Base-by-base conservation (phyloP, 2,888 invertebrate genomes). In the Caenorhabditis sinica region DNA sequence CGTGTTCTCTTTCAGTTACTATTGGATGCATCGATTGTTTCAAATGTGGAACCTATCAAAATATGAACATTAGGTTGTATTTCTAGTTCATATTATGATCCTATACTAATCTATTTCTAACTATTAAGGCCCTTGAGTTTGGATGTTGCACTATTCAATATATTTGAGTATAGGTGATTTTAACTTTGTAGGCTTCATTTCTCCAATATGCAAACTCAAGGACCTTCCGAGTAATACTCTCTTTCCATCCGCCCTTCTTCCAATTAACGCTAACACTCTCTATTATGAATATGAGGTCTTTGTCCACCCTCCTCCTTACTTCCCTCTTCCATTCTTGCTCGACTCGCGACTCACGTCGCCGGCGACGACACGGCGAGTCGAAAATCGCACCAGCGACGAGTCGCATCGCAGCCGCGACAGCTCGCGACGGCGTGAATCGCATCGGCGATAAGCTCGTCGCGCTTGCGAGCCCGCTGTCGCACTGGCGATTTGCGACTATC, bases 391-490 rank as follows among this genome's bases (percentile, higher is more conserved):
- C 40, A 28, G 60, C 66, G 23, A n/a, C 74, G n/a, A 4, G 36
- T 49, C 8, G 17, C 49, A 25, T 66, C 75, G 75, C 66, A 20
- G 56, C 9, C 40, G 76, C 76, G 76, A 69, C 49, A 25, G 23
- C 33, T 53, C 40, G 60, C 66, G 23, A n/a, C 74, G n/a, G 3
- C 51, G 61, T 20, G 17, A 61, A 25, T 66, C 75, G 75, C 66
- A 20, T 56, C 9, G 36, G 76, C 76, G 76, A 69, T 33, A 25
- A 3, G n/a, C 40, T 5, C 15, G 28, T 43, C 60, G 60, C 72
- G n/a, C 13, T 25, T 45, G 72, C 60, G 49, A 63, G 13, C 5
- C 6, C 9, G 23, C 8, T 20, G 36, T 58, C 53, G 71, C 53
- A 15, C 5, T n/a, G 40, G 75, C 75, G 75, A 75, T 1, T 56